Percentiles rank a stretch among this genome's conserved stretches.
Conservation (phyloP, 2,888 invertebrate species). For the Latrodectus hesperus region DNA sequence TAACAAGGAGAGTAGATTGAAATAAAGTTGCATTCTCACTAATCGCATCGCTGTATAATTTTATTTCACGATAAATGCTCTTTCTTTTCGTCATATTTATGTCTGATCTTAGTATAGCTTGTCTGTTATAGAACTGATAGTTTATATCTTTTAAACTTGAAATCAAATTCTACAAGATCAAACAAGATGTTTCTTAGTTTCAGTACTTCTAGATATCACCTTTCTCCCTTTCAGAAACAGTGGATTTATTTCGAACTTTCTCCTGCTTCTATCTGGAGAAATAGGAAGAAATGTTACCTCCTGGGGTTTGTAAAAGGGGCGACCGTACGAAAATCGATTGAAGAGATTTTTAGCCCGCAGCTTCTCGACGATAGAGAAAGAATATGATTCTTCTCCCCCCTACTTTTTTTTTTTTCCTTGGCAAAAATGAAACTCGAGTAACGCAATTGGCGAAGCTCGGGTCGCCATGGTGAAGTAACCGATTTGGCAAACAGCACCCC, state of each 20-base stretch:
- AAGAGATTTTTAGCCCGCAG: slow-evolving; percentile 20
- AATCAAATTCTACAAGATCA: too few species aligned
- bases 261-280: neutral
- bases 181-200: too few species aligned
- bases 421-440: slow-evolving; percentile 28
- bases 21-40: too few species aligned
- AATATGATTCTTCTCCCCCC: slow-evolving; percentile 15
- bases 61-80: too few species aligned
- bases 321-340: slow-evolving; percentile 11
- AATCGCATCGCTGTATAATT: too few species aligned
- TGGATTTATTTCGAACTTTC: neutral
- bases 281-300: neutral
- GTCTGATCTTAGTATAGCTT: too few species aligned
- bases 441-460: slow-evolving; percentile 15
- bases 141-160: too few species aligned
- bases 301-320: neutral
- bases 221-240: neutral
- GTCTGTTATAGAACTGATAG: too few species aligned
- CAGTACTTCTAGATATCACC: neutral
- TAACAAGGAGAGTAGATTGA: too few species aligned
- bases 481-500: slow-evolving; percentile 44
- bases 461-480: slow-evolving; percentile 58
- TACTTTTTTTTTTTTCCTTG: neutral
- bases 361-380: neutral
- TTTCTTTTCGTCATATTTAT: too few species aligned